These are phyloP conservation scores for Synergus gifuensis DNA, from an alignment of 2,888 invertebrate genomes.

Conservation along the genomic window DNA sequence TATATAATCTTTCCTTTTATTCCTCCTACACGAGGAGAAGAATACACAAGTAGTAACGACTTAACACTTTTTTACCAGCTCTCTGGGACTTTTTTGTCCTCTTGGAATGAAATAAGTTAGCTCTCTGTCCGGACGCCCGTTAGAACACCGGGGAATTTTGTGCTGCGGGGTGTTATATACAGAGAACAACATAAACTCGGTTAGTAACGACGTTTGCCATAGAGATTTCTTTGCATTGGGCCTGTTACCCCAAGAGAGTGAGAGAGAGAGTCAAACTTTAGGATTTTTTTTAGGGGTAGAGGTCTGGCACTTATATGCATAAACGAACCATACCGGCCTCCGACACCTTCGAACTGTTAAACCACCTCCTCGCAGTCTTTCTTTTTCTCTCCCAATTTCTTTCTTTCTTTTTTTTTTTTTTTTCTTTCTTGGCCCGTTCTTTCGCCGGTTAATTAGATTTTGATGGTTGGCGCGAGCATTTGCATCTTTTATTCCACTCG, in stretches of 20 bases:
- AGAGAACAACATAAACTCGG: conserved; percentile 65
- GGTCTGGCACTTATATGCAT: conserved; percentile 64
- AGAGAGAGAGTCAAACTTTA: conserved; percentile 45
- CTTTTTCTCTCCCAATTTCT: conserved; percentile 61
- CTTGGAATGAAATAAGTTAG: conserved; percentile 30
- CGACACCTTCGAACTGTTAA: conserved; percentile 73
- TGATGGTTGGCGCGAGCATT: conserved; percentile 75
- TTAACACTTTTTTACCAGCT: conserved; percentile 31
- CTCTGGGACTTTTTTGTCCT: conserved; percentile 3
- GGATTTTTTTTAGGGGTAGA: conserved; percentile 44
- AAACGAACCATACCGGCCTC: conserved; percentile 65
- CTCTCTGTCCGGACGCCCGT: conserved; percentile 23
- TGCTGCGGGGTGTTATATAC: conserved; percentile 30
- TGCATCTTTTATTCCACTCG: conserved; percentile 72
- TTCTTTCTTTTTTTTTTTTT: conserved; percentile 39
- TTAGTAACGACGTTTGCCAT: conserved; percentile 70
- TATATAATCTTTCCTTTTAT: not conserved
- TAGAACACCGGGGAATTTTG: conserved; percentile 34
- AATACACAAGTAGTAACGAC: conserved; percentile 30
- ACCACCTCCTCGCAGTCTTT: conserved; percentile 55
- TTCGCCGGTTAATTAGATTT: conserved; percentile 76
- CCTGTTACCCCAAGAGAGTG: conserved; percentile 55
- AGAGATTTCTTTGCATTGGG: conserved; percentile 67
- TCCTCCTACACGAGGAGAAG: not conserved
- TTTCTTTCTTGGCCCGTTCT: conserved; percentile 65